Evolutionary conservation across 1,140 invertebrate species (phyloP).

Genomic region (Ceratina calcarata): DNA sequence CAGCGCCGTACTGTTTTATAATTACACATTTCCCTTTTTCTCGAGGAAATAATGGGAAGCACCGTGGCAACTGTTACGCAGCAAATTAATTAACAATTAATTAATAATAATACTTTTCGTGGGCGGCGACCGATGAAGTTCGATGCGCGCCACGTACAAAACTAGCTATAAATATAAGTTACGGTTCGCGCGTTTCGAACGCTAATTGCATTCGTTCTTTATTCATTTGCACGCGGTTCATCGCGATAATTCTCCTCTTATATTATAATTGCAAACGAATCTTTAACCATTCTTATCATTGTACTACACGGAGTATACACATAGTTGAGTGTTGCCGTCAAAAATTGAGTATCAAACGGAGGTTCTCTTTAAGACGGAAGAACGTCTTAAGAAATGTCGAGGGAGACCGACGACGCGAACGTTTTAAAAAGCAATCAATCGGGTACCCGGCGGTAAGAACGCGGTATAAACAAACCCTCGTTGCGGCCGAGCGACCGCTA

Average conservation of each 20-base stretch:
- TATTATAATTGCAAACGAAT: neutral
- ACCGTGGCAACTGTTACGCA: neutral
- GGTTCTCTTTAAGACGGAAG: neutral
- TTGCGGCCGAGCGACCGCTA: constrained; percentile 38
- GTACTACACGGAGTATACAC: neutral
- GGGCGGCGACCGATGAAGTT: neutral
- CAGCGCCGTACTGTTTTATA: neutral
- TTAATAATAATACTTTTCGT: constrained; percentile 32
- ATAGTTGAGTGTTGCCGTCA: too few relatives aligned
- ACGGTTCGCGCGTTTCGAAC: neutral
- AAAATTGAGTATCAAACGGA: too few relatives aligned
- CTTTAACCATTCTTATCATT: neutral
- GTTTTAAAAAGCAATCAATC: constrained; percentile 30
- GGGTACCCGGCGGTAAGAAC: constrained; percentile 10
- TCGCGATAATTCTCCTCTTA: neutral
- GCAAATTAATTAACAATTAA: constrained; percentile 42
- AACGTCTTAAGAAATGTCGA: neutral
- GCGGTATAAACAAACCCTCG: constrained; percentile 40
- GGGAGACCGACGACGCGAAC: neutral
- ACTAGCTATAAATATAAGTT: neutral
- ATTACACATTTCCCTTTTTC: neutral
- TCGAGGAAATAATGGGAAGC: neutral
- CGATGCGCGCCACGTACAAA: neutral
- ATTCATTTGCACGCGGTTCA: neutral
- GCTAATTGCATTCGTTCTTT: constrained; percentile 7